Base-by-base conservation (phyloP, 2,888 invertebrate species). In the Osedax frankpressi region DNA sequence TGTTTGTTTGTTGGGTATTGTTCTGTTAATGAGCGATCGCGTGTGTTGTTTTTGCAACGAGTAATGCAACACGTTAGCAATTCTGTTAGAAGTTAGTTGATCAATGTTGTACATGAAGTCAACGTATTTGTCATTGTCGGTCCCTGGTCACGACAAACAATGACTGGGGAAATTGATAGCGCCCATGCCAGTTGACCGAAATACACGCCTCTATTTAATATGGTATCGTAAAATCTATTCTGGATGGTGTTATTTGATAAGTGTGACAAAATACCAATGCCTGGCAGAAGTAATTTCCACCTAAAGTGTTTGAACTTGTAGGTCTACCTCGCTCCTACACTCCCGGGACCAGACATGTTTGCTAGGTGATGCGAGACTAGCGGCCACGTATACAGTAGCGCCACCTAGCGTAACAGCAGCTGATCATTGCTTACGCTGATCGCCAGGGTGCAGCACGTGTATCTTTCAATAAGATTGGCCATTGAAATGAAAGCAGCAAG, bases 171-270 rank as follows among this genome's bases (percentile, higher is more conserved):
- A 65, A 19, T 65, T 19, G 65, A 25, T 24, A 25, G 65, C 65
- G 65, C 24, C 65, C 65, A 65, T 19, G 65, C 65, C 65, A n/a
- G 65, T 65, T 19, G 65, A 65, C 24, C 24, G 65, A 65, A 65
- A 65, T 65, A 19, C 25, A 24, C 2, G 65, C 65, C 1, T 24
- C n/a, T 65, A 65, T n/a, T 65, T 65, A 65, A 65, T 65, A 65
- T 19, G 19, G 2, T 65, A 65, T 65, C 24, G 65, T 65, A 11
- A 65, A 19, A 24, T 65, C 65, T 65, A 65, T 19, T 24, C 65
- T n/a, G 24, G 14, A n/a, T 2, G 1, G 25, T 65, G 65, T 24
- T 65, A 24, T 65, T 65, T 65, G 63, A 63, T 63, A 63, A 63
- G 3, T 62, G 63, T 62, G 6, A 65, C 24, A 14, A 65, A 19